Evolutionary conservation across 2,888 invertebrate species (phyloP).

Genomic region (Ichneumoninae sp.): DNA sequence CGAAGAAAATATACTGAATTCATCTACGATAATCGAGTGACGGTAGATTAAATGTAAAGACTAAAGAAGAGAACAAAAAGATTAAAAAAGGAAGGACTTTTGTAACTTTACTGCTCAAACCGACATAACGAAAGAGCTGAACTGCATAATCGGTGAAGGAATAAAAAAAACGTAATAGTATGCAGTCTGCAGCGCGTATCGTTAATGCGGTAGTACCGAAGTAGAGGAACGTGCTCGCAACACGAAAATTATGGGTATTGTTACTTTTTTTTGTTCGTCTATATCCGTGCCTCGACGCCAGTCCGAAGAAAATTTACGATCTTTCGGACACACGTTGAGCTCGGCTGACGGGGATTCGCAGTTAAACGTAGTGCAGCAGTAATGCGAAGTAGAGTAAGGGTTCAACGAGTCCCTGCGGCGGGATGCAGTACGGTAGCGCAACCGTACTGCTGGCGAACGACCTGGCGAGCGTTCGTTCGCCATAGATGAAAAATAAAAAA

Average conservation of each 20-base stretch:
- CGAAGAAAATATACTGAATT: neutral
- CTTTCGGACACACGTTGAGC: conserved; percentile 21
- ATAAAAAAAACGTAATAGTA: conserved; percentile 27
- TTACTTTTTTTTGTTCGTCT: conserved; percentile 1
- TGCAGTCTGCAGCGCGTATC: neutral
- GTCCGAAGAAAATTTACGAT: conserved; percentile 51
- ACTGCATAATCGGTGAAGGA: conserved; percentile 29
- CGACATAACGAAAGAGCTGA: conserved; percentile 23
- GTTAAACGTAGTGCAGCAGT: conserved; percentile 20
- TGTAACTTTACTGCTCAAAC: conserved; percentile 19
- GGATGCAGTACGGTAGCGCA: conserved; percentile 37
- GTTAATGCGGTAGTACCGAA: conserved; percentile 10
- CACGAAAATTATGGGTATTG: conserved; percentile 48
- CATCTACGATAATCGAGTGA: too few species aligned
- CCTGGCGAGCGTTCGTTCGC: conserved; percentile 2
- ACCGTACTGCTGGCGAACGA: conserved; percentile 26
- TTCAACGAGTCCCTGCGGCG: conserved; percentile 5
- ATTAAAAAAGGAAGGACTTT: neutral
- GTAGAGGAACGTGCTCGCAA: conserved; percentile 26
- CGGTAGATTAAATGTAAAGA: too few species aligned
- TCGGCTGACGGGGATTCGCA: conserved; percentile 6
- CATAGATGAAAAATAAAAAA: conserved; percentile 13
- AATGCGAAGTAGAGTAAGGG: conserved; percentile 16
- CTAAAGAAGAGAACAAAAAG: neutral
- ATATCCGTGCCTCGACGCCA: conserved; percentile 33